A percentile compares a stretch with the other conserved stretches of the same genome.
Conservation (phyloP, 2,113 vertebrate species). For the Ceyx margarethae region DNA sequence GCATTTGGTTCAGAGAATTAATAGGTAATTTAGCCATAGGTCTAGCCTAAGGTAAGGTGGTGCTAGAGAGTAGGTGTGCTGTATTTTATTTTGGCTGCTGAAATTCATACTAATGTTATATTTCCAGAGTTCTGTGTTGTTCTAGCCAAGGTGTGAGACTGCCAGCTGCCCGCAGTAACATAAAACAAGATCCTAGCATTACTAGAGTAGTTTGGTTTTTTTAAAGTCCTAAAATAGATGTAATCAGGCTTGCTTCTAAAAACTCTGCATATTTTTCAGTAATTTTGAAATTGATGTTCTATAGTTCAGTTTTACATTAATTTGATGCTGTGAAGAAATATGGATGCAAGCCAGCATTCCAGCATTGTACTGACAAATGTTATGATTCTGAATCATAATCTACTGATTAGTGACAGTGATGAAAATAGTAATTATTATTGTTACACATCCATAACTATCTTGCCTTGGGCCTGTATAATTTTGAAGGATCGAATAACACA, state of each 20-base stretch:
- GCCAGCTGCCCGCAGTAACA: neutral
- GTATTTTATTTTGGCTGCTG: neutral
- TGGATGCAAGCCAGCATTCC: neutral
- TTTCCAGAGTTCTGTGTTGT: neutral
- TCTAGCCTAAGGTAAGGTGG: neutral
- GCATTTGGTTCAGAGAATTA: neutral
- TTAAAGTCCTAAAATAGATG: neutral
- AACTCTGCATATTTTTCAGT: neutral
- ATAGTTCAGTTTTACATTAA: neutral
- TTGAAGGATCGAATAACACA: neutral
- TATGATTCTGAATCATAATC: neutral
- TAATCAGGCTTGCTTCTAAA: neutral
- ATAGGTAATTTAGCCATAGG: neutral
- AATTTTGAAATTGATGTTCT: neutral
- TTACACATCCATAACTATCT: neutral
- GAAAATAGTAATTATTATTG: neutral
- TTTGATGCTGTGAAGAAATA: neutral
- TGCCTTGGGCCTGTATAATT: neutral
- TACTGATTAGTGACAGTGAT: neutral
- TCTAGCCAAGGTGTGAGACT: neutral
- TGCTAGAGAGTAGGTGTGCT: neutral
- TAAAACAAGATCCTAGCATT: neutral
- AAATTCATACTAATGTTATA: neutral
- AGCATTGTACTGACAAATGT: neutral
- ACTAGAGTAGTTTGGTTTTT: neutral